Evolutionary conservation across 2,797 vertebrate genomes (phyloP), one percentile per base, ranked within the genome.

Genomic region (Parauchenoglanis punctatus): DNA sequence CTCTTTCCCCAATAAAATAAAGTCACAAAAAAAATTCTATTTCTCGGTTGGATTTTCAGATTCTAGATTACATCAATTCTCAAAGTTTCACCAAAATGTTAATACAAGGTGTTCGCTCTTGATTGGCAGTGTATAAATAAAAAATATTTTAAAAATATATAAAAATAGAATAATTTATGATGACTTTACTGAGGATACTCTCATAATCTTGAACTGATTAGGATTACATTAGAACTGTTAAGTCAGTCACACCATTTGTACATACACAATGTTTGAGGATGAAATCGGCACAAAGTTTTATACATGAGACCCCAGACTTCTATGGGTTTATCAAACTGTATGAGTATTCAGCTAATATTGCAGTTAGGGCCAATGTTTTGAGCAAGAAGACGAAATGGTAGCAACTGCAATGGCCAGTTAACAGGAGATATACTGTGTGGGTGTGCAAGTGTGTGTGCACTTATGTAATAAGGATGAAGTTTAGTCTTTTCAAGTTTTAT

Each of bases 401-500:
- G 63, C n/a, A 67, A 67, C 12, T 31, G 68, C 0, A 35, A 70
- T 20, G 25, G 52, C 76, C 28, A 78, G 54, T 56, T 56, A 17
- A 28, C 1, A 8, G 4, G 20, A 52, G 18, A 35, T 12, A 12
- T 13, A 72, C 1, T 84, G 61, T 28, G 40, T 58, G 7, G 61
- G 78, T 31, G 49, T 59, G 65, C 11, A 20, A 23, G 70, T 49
- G 23, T 52, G 75, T 77, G 75, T 18, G 49, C 18, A 46, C 3
- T 35, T 73, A 15, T 17, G 20, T 49, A 25, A 8, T 67, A 35
- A 58, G 25, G 10, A 56, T 76, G 73, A 84, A 68, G 81, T 54
- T n/a, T 25, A 40, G 6, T 13, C 13, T 52, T 77, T 83, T 87
- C 12, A 87, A 63, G 80, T 54, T 23, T 61, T 63, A 35, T 56